Percentiles rank a stretch among this genome's conserved stretches.
phyloP scores from a whole-genome alignment of 2,113 vertebrate species.

The Spea bombifrons region DNA sequence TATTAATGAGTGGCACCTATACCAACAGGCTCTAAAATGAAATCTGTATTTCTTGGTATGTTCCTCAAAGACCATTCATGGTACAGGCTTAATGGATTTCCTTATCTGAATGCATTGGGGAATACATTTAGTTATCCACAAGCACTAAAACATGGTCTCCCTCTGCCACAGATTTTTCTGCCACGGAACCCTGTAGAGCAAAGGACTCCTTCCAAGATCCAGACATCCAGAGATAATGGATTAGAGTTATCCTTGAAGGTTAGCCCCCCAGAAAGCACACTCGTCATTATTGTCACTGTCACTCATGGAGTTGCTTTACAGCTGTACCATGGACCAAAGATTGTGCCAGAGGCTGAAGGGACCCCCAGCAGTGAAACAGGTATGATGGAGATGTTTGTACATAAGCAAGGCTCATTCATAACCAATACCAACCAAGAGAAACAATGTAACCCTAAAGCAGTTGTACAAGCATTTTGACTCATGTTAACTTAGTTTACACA shows the following conservation, averaged over 20 bases:
- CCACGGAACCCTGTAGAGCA: background rate
- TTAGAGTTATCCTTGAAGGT: constrained; percentile 12
- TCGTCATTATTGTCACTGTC: constrained; percentile 17
- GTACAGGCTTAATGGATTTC: background rate
- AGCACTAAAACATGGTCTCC: background rate
- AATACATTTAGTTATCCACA: background rate
- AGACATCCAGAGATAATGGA: constrained; percentile 17
- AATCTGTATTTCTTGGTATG: no score
- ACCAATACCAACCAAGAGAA: no score
- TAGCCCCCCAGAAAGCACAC: background rate
- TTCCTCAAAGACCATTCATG: no score
- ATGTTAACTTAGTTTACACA: no score
- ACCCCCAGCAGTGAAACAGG: background rate
- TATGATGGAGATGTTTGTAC: background rate
- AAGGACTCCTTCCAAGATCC: background rate
- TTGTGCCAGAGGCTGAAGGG: background rate
- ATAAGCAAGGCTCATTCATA: no score
- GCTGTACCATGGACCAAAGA: constrained; percentile 22
- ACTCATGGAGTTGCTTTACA: background rate
- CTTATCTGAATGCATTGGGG: background rate
- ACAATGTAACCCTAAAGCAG: no score
- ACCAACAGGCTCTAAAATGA: no score
- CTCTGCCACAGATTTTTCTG: constrained; percentile 31
- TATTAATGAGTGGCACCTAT: no score
- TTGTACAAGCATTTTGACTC: no score